phyloP scores from a whole-genome alignment of 2,113 vertebrate genomes.

The Eretmodus cyanostictus region DNA sequence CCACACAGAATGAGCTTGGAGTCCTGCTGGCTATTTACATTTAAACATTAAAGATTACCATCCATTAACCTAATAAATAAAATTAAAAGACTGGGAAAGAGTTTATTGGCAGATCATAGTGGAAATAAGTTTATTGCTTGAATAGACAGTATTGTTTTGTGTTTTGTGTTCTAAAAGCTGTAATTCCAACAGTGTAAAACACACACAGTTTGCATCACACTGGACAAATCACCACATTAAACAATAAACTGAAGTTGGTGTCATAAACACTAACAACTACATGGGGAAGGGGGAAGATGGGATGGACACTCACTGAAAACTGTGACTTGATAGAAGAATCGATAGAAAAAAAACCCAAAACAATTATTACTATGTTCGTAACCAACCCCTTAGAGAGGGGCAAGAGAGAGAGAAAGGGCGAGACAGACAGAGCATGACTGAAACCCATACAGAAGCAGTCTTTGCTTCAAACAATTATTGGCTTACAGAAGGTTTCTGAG shows the following conservation, averaged over 20 bases:
- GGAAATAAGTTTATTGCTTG: background rate
- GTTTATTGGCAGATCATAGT: background rate
- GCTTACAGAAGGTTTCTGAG: slow-evolving; percentile 11
- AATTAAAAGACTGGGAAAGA: background rate
- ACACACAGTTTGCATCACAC: background rate
- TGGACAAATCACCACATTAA: background rate
- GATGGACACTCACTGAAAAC: background rate
- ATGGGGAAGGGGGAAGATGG: background rate
- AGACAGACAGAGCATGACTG: background rate
- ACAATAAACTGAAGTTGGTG: background rate
- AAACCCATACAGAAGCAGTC: background rate
- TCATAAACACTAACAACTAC: background rate
- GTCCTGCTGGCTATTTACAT: background rate
- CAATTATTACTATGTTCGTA: background rate
- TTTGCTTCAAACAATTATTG: background rate
- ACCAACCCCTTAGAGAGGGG: slow-evolving; percentile 7
- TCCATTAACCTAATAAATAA: background rate
- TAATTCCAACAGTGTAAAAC: background rate
- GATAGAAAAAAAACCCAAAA: background rate
- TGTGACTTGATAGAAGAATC: background rate
- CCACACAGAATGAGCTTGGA: background rate
- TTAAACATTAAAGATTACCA: background rate
- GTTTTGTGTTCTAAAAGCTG: background rate
- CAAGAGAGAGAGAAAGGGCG: background rate
- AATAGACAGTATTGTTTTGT: background rate